Percentiles rank a stretch among this genome's conserved stretches.
phyloP scores from a whole-genome alignment of 2,113 vertebrate species.

The Trachemys scripta region DNA sequence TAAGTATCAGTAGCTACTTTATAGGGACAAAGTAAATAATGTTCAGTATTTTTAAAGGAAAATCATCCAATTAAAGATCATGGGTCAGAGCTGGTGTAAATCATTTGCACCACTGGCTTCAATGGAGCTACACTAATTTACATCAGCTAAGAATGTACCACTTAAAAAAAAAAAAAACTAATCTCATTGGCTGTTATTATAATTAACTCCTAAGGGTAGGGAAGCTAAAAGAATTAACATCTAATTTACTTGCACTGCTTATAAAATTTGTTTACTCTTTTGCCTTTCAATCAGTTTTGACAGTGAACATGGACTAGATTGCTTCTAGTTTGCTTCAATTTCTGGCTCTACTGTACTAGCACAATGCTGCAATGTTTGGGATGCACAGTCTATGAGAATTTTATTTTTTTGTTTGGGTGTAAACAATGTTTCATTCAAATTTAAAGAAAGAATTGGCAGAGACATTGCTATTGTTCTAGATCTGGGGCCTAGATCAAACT shows the following conservation, averaged over 20 bases:
- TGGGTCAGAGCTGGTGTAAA: background rate
- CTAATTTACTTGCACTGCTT: conserved; percentile 62
- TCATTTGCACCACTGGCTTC: background rate
- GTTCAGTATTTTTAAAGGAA: background rate
- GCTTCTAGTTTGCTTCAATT: background rate
- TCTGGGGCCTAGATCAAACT: background rate
- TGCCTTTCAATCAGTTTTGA: conserved; percentile 21
- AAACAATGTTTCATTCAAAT: background rate
- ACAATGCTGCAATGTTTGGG: background rate
- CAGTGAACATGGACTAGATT: background rate
- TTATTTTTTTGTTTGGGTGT: background rate
- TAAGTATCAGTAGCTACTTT: background rate
- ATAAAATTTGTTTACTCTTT: background rate
- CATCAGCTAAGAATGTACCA: background rate
- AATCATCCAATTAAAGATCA: background rate
- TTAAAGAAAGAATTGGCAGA: background rate
- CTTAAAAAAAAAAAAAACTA: background rate
- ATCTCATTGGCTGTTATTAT: conserved; percentile 28
- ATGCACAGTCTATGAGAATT: background rate
- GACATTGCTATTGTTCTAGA: background rate
- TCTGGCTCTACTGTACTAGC: background rate
- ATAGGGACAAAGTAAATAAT: background rate
- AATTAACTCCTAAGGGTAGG: conserved; percentile 30
- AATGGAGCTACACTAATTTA: background rate
- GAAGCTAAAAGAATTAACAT: background rate